Percentiles rank a stretch among this genome's conserved stretches.
phyloP scores from a whole-genome alignment of 2,113 vertebrate genomes.

The Paradisaea rubra region DNA sequence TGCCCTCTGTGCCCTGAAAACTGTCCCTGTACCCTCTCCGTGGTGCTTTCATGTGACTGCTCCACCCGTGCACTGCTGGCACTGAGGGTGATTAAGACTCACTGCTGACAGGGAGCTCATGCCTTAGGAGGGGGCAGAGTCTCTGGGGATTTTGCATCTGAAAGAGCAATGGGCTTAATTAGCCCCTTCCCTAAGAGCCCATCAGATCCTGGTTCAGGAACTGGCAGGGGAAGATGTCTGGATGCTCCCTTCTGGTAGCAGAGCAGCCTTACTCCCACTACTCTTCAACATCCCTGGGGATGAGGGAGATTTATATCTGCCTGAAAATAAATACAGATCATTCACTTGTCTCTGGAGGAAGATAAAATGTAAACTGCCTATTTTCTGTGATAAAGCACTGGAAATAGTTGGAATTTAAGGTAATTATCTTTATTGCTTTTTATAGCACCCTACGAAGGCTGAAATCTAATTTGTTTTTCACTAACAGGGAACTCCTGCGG shows the following conservation, averaged over 20 bases:
- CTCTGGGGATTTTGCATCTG: not conserved
- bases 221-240: not conserved
- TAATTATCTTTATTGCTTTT: constrained; percentile 54
- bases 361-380: not conserved
- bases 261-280: not conserved
- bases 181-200: not conserved
- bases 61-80: not conserved
- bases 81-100: not conserved
- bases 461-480: constrained; percentile 38
- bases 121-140: not conserved
- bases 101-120: not conserved
- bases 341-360: constrained; percentile 13
- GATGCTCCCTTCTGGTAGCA: not conserved
- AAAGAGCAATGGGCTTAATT: not conserved
- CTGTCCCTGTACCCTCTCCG: not conserved
- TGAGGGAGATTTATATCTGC: not conserved
- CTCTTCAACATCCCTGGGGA: not conserved
- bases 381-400: constrained; percentile 29
- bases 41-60: not conserved
- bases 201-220: not conserved
- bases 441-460: constrained; percentile 18
- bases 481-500: constrained; percentile 1
- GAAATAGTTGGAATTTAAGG: constrained; percentile 51
- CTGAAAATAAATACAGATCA: constrained; percentile 14
- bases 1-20: not conserved